Conservation (phyloP, 2,797 vertebrate species). For the Novumbra hubbsi region DNA sequence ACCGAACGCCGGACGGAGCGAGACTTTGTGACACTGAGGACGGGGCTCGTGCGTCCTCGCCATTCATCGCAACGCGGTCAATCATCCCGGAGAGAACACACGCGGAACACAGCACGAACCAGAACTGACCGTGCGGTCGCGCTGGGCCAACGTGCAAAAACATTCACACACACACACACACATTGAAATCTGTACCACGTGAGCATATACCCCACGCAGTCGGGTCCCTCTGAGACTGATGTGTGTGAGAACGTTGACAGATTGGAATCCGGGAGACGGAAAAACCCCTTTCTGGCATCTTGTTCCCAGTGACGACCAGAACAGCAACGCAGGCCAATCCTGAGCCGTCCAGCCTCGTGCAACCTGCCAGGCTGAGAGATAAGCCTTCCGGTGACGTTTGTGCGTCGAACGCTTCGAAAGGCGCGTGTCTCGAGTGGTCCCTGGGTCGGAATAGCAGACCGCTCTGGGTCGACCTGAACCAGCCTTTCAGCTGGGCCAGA, state of each 20-base stretch:
- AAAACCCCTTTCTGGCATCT: not conserved
- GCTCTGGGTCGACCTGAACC: conserved; percentile 32
- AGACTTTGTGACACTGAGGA: conserved; percentile 18
- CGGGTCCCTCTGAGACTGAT: conserved; percentile 47
- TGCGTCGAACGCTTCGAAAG: conserved; percentile 37
- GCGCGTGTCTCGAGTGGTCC: conserved; percentile 31
- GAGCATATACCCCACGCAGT: conserved; percentile 24
- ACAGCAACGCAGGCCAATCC: not conserved
- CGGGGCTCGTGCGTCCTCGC: conserved; percentile 9
- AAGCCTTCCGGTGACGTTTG: not conserved
- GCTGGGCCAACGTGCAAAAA: not conserved
- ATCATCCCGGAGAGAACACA: not conserved
- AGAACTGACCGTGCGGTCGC: conserved; percentile 14
- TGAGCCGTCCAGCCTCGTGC: too few species aligned
- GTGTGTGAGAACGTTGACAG: conserved; percentile 28
- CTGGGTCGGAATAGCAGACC: conserved; percentile 44
- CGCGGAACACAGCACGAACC: conserved; percentile 10
- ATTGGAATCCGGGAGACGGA: conserved; percentile 34
- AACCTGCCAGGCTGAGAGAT: conserved; percentile 36
- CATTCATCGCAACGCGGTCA: not conserved
- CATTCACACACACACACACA: conserved; percentile 11
- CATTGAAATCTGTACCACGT: not conserved
- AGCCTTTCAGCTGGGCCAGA: conserved; percentile 42
- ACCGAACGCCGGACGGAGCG: not conserved
- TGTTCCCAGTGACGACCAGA: conserved; percentile 21